Base-by-base conservation (phyloP, 2,888 invertebrate genomes). In the Nomada goodeniana region DNA sequence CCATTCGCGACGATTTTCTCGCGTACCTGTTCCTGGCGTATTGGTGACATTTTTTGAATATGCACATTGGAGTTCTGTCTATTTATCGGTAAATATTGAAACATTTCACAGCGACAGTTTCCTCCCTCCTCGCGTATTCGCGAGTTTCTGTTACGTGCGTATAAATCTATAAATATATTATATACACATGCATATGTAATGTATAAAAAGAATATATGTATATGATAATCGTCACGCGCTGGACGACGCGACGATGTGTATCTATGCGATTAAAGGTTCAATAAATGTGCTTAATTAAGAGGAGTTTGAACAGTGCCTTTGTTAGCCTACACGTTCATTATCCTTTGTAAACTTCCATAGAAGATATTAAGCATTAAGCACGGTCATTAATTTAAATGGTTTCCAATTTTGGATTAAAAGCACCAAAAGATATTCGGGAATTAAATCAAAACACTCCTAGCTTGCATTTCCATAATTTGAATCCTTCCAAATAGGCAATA, bases 271-370 rank as follows among this genome's bases (percentile, higher is more conserved):
- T 83, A 82, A 82, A 78, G 67, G 79, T 85, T 89, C 86, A 89
- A 90, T 90, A 89, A 91, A 90, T 90, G 89, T 89, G 88, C 90
- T 91, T 90, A 86, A 89, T 88, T 88, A 91, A 77, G 78, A 85
- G 53, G n/a, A 83, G 59, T 64, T 60, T 44, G 15, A 18, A 47
- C 68, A 9, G 36, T 20, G 13, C 2, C 9, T 64, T 73, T 59
- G 26, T 59, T 59, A 2, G 26, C 47, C 47, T 15, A 2, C 13
- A 15, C 15, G 13, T 47, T 3, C 47, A 47, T 13, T 13, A 47
- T 47, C 47, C 47, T 47, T 15, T 11, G 47, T 47, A 36, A 36
- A 36, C 36, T 36, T 36, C 1, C 36, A 7, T 36, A 36, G 7
- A 36, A 36, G 18, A 15, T 18, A 52, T 52, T 18, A 18, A 18